Conservation (phyloP, 2,797 vertebrate genomes). For the Microctenopoma lineatum region DNA sequence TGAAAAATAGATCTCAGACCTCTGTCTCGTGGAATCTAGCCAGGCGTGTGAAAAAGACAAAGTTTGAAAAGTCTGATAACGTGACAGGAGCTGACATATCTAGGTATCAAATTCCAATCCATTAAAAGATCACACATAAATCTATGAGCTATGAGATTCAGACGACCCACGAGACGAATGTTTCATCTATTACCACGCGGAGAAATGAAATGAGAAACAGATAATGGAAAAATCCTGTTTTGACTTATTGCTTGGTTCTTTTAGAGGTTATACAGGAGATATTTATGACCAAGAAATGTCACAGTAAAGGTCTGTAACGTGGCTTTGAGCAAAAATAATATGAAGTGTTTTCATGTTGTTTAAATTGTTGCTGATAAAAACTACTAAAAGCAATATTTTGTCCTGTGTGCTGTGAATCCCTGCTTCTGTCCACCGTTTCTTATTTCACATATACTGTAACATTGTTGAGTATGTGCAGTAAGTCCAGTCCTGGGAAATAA, state of each 20-base stretch:
- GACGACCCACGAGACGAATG: conserved; percentile 35
- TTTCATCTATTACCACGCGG: conserved; percentile 29
- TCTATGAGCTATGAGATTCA: conserved; percentile 29
- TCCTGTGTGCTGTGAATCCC: neutral
- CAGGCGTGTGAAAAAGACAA: conserved; percentile 19
- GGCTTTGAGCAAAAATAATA: neutral
- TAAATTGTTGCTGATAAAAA: too few relatives aligned
- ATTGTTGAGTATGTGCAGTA: neutral
- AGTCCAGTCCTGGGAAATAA: conserved; percentile 45
- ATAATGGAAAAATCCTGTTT: neutral
- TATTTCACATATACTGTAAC: neutral
- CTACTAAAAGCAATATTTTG: neutral
- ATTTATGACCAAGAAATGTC: conserved; percentile 5
- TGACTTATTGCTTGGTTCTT: conserved; percentile 10
- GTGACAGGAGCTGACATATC: conserved; percentile 56
- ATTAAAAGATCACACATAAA: conserved; percentile 51
- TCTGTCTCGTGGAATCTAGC: conserved; percentile 31
- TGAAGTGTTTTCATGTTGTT: neutral
- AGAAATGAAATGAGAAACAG: conserved; percentile 30
- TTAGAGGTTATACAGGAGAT: neutral
- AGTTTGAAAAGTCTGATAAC: conserved; percentile 61
- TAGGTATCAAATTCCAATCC: conserved; percentile 55
- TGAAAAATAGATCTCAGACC: conserved; percentile 42
- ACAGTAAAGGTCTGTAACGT: neutral
- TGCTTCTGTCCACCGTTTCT: neutral